A percentile compares a stretch with the other conserved stretches of the same genome.
Conservation (phyloP, 1,140 invertebrate genomes). For the Eueides isabella region DNA sequence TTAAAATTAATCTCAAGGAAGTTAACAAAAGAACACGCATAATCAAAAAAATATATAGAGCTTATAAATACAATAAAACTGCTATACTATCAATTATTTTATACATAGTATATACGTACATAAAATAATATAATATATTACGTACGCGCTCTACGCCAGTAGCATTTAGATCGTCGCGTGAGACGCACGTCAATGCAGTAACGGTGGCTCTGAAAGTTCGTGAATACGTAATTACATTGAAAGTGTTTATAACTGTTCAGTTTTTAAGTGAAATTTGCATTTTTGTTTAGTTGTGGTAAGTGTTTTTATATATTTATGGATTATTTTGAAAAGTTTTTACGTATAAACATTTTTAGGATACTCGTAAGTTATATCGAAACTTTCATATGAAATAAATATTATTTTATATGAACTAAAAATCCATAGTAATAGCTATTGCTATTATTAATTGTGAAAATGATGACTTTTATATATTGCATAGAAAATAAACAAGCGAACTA, state of each 20-base stretch:
- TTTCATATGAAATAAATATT: too few relatives aligned
- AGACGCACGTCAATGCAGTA: conserved; percentile 22
- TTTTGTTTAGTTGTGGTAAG: conserved; percentile 28
- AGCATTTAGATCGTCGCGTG: conserved; percentile 5
- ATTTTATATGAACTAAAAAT: too few relatives aligned
- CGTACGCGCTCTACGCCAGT: conserved; percentile 26
- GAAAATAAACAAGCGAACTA: too few relatives aligned
- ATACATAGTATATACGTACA: background rate
- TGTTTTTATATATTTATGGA: too few relatives aligned
- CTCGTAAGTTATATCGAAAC: too few relatives aligned
- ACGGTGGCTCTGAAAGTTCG: conserved; percentile 28
- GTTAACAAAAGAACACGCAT: too few relatives aligned
- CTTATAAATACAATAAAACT: background rate
- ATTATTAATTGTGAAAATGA: too few relatives aligned
- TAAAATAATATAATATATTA: conserved; percentile 7
- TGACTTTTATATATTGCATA: too few relatives aligned
- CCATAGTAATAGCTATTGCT: too few relatives aligned
- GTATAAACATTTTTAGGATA: background rate
- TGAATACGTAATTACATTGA: conserved; percentile 16
- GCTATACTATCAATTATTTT: background rate
- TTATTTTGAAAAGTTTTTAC: background rate
- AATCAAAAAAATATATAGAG: background rate
- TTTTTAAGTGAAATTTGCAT: conserved; percentile 6
- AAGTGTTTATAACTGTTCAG: conserved; percentile 10
- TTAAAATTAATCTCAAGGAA: too few relatives aligned